Evolutionary conservation across 2,113 vertebrate species (phyloP), one percentile per base, ranked within the genome.

Genomic region (Nibea coibor): DNA sequence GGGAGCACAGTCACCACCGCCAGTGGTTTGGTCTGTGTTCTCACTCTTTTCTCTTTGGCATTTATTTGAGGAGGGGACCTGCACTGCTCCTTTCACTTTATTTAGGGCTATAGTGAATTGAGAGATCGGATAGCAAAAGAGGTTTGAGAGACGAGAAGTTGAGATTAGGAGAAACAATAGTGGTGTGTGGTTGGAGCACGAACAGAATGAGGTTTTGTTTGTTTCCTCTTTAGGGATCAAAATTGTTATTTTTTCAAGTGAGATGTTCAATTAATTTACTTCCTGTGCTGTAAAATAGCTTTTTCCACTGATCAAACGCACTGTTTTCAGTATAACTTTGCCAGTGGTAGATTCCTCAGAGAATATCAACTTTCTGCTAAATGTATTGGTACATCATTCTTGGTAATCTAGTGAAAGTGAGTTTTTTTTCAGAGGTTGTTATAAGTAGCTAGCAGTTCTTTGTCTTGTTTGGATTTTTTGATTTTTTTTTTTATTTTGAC

Each of bases 51-150:
- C 93, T 91, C 81, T 86, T 88, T 87, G 88, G 84, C 90, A 81
- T 90, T 91, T 86, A 86, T 95, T 95, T 95, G 71, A 90, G 78
- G 80, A 87, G 87, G 86, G 87, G 81, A 85, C 92, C 93, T 84
- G 92, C 84, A 75, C 56, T 67, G 88, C 94, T 88, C 95, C 88
- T 85, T 86, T 92, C 91, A 93, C 65, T 92, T 95, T 93, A 90
- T 95, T 96, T 95, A 95, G 93, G 94, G 91, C 90, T 95, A 94
- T 77, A 89, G 91, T 92, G 87, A 81, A 65, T 66, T 72, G 82
- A 51, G 75, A 77, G 85, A 69, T 78, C 66, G 82, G 47, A 51
- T 58, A n/a, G 81, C 39, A 8, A n/a, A 58, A 71, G 4, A 39
- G 56, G 43, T 47, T n/a, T 73, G 74, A 71, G 82, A 58, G 68